Conservation (phyloP, 2,797 vertebrate genomes). For the Eospalax fontanierii region DNA sequence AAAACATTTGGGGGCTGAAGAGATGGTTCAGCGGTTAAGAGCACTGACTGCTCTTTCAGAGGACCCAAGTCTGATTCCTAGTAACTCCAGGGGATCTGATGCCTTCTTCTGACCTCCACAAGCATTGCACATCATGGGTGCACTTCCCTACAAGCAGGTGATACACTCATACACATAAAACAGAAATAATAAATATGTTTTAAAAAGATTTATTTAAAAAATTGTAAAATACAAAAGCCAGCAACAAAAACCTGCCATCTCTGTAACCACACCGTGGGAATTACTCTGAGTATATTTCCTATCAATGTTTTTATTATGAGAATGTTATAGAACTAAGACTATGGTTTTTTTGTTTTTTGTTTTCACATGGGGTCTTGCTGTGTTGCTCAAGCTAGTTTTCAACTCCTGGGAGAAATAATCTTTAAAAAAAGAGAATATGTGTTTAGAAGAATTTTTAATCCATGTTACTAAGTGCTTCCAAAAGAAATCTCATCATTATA, state of each 20-base stretch:
- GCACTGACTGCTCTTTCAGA: no score
- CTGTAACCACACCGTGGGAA: conserved; percentile 21
- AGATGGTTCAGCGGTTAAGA: no score
- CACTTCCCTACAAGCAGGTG: no score
- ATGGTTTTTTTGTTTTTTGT: not conserved
- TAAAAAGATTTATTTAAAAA: no score
- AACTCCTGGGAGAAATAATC: not conserved
- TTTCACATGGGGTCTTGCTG: not conserved
- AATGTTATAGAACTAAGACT: conserved; percentile 42
- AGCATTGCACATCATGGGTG: no score
- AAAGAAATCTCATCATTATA: conserved; percentile 45
- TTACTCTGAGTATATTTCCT: not conserved
- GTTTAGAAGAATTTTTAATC: conserved; percentile 20
- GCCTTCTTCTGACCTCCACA: no score
- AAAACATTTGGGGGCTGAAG: conserved; percentile 57
- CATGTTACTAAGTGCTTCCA: conserved; percentile 42
- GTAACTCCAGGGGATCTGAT: no score
- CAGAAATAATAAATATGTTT: no score
- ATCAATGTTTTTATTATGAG: conserved; percentile 1
- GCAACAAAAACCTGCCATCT: conserved; percentile 46
- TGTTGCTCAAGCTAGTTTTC: not conserved
- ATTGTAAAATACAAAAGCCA: conserved; percentile 54
- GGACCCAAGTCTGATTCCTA: no score
- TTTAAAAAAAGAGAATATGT: not conserved
- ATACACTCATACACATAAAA: no score